These are phyloP conservation scores for Umimayanthus chanpuru DNA, from an alignment of 92 coral and sea anemone species.

Conservation along the genomic window DNA sequence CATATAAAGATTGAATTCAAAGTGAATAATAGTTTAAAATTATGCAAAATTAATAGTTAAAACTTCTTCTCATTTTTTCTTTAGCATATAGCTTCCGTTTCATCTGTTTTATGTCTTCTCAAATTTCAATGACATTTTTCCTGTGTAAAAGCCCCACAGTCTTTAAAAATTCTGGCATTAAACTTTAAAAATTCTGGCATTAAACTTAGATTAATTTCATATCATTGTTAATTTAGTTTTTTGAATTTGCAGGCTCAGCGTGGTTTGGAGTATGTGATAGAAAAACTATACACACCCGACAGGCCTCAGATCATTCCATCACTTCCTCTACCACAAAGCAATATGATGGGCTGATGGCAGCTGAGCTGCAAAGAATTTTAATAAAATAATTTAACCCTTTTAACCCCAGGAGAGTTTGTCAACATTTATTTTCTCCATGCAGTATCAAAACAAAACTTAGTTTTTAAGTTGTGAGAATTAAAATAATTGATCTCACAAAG, in stretches of 20 bases:
- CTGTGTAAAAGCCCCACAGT: background rate
- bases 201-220: too few species aligned
- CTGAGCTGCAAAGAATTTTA: background rate
- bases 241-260: slow-evolving; percentile 64
- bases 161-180: too few species aligned
- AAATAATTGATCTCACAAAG: too few species aligned
- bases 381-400: background rate
- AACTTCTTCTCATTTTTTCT: background rate
- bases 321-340: slow-evolving; percentile 63
- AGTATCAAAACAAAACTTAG: background rate
- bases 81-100: background rate
- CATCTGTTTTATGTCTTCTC: too few species aligned
- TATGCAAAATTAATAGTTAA: background rate
- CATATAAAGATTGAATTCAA: too few species aligned
- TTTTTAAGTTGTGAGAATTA: too few species aligned
- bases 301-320: slow-evolving; percentile 56
- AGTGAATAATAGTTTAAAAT: too few species aligned
- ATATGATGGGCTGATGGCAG: background rate
- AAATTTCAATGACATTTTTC: too few species aligned
- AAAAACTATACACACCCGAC: slow-evolving; percentile 78
- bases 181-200: too few species aligned
- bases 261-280: slow-evolving; percentile 81
- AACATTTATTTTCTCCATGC: background rate
- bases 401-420: background rate
- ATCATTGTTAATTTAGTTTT: background rate